Conservation (phyloP, 1,140 invertebrate species). For the Bombus pyrosoma region DNA sequence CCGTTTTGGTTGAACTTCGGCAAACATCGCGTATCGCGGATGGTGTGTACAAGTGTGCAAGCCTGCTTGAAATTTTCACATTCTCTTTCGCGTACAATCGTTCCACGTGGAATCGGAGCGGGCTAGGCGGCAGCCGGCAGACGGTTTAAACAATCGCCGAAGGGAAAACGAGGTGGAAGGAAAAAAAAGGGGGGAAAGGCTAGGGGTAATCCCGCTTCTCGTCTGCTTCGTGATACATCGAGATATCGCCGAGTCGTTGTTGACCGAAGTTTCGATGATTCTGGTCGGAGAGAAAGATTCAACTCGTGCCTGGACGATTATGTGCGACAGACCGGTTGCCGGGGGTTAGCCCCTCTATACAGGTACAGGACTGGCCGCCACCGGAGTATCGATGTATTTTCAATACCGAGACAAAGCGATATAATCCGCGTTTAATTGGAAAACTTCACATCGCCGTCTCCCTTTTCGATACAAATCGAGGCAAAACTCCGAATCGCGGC, state of each 20-base stretch:
- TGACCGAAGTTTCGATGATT: constrained; percentile 75
- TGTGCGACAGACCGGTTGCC: constrained; percentile 44
- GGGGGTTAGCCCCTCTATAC: constrained; percentile 26
- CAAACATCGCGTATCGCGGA: constrained; percentile 63
- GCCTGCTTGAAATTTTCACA: constrained; percentile 69
- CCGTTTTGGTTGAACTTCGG: constrained; percentile 61
- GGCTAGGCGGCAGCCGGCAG: constrained; percentile 50
- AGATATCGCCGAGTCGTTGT: constrained; percentile 72
- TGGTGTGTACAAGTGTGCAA: constrained; percentile 62
- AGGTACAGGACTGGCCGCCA: constrained; percentile 28
- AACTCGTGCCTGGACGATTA: constrained; percentile 62
- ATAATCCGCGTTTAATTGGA: constrained; percentile 82
- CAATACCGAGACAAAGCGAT: constrained; percentile 81
- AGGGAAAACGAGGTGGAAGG: constrained; percentile 63
- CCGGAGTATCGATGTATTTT: constrained; percentile 79
- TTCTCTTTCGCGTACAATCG: constrained; percentile 63
- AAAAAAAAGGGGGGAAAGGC: constrained; percentile 51
- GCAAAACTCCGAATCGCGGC: constrained; percentile 51
- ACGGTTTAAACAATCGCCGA: constrained; percentile 69
- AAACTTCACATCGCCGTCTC: constrained; percentile 74
- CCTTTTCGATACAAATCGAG: constrained; percentile 69
- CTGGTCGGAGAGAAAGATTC: constrained; percentile 63
- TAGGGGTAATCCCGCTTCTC: constrained; percentile 56
- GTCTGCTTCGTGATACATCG: constrained; percentile 69
- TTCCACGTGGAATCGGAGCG: constrained; percentile 57